Base-by-base conservation (phyloP, 2,888 invertebrate genomes). In the Rambutsinella grinnellia region DNA sequence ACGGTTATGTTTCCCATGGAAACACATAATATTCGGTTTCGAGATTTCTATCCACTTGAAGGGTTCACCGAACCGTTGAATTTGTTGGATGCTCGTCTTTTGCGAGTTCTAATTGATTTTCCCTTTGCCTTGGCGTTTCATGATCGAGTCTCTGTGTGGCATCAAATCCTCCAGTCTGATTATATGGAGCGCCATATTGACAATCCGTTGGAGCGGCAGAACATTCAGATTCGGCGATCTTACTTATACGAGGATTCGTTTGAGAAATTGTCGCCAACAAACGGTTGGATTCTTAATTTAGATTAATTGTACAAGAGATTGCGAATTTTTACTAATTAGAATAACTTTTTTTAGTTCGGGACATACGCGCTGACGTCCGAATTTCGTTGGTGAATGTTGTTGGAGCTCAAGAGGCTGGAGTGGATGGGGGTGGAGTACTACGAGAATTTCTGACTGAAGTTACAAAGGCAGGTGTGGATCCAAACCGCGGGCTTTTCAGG, bases 211-310 rank as follows among this genome's bases (percentile, higher is more conserved):
- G 57, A 53, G 89, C 90, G 51, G 92, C 81, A 94, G 81, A 90
- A 91, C 83, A 90, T 96, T 44, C 92, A 92, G 28, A 93, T 96
- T 6, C 88, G 96, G 72, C 89, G 99, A 69, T 93, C 94, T 81
- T 96, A 96, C 88, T 89, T 99, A n/a, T 99, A 99, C 86, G 99
- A 99, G 88, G 99, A 99, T 87, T 96, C 99, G 0, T 98, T 96
- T 86, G 96, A 97, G 65, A 96, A 96, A 87, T 89, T 99, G 3
- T 94, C 96, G 1, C 91, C 91, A 1, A 94, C 94, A 84, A 97
- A 96, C 88, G 95, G 95, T 95, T 54, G 21, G 21, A 10, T 49
- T 49, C 19, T n/a, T n/a, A 49, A 49, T 49, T 6, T 66, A 10
- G 15, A 26, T 6, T 61, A 53, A 17, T 65, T 57, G 53, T 8